Evolutionary conservation across 2,888 invertebrate species (phyloP).

Genomic region (Tipula vernalis): DNA sequence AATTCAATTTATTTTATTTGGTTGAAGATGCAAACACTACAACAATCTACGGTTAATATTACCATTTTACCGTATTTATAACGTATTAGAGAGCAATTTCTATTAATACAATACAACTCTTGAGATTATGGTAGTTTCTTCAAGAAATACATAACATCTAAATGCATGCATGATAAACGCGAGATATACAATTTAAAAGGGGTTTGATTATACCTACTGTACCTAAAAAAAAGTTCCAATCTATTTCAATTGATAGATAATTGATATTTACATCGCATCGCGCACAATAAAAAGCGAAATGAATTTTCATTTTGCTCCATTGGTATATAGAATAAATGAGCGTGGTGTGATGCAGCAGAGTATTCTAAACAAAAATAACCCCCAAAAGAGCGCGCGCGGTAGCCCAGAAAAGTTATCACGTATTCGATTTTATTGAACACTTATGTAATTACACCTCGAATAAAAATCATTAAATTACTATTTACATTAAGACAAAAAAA

Average conservation of each 20-base stretch:
- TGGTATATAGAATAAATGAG: not conserved
- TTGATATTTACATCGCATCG: conserved; percentile 6
- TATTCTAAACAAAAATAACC: not conserved
- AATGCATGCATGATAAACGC: not conserved
- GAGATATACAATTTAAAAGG: not conserved
- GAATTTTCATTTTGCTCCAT: conserved; percentile 4
- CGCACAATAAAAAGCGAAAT: not conserved
- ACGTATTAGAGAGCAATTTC: not conserved
- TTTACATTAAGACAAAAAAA: not conserved
- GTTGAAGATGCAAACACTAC: not conserved
- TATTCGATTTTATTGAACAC: not conserved
- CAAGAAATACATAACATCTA: not conserved
- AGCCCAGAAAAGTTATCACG: not conserved
- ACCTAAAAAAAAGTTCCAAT: not conserved
- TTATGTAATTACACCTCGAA: not conserved
- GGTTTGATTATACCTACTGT: not conserved
- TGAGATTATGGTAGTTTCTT: not conserved
- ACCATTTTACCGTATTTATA: not conserved
- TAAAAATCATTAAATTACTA: not conserved
- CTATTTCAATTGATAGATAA: conserved; percentile 5
- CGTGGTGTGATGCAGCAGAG: not conserved
- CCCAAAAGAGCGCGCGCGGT: not conserved
- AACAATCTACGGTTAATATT: not conserved
- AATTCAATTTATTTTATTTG: not conserved
- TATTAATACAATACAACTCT: not conserved